Base-by-base conservation (phyloP, 1,140 invertebrate species). In the Aphelinus atriplicis region DNA sequence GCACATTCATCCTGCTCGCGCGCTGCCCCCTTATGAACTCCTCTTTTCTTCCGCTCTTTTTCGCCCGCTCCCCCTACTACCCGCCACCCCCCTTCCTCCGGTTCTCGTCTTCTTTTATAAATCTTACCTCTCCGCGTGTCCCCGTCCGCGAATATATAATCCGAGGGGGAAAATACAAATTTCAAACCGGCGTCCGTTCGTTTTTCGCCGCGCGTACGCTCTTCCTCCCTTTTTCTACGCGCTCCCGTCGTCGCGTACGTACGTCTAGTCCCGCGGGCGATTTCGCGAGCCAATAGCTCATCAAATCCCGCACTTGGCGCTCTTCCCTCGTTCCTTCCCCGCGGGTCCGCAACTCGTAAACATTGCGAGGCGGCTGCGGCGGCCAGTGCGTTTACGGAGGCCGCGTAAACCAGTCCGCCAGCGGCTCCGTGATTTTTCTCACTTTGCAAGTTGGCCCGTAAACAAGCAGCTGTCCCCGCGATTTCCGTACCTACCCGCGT, bases 381-480 rank as follows among this genome's bases (percentile, higher is more conserved):
- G 26, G 26, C 26, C 26, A 26, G 26, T 26, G 26, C 26, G 26
- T 7, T 47, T 9, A 55, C 42, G 47, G 71, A 10, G 46, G 42
- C 26, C 77, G 78, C 78, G 81, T 81, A 83, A 82, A 84, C 74
- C 83, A 81, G 72, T 71, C 78, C 81, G 80, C 81, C 81, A 82
- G 80, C 80, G 80, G 78, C 73, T 79, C 70, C 80, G 82, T 84
- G 82, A 86, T 86, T 87, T 87, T 86, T 87, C 84, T 86, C 85
- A 85, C 84, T 86, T 86, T 84, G 80, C 80, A 85, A 86, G 73
- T 86, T 84, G 77, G 61, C 75, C 82, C 81, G 82, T 86, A 86
- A 86, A 86, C 86, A 84, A 84, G 78, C 81, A 47, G 58, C 57
- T 64, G 64, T 66, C 64, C 62, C 51, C 68, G 74, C 76, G 76